Evolutionary conservation across 2,797 vertebrate species (phyloP).

Genomic region (Lophotriccus pileatus): DNA sequence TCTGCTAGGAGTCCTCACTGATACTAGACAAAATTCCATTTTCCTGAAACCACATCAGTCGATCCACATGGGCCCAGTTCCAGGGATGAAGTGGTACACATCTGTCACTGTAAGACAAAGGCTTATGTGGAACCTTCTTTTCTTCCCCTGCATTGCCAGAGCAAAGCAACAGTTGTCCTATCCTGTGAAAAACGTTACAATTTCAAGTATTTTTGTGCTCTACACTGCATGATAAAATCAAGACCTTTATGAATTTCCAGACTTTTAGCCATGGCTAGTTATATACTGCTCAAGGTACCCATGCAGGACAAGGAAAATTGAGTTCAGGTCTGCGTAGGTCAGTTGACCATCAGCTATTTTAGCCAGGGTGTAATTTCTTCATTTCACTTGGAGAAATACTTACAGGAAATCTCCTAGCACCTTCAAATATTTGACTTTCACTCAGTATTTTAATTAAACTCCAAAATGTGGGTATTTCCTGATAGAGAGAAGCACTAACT

Average conservation of each 20-base stretch:
- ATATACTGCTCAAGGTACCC: neutral
- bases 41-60: neutral
- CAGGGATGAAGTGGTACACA: rapidly evolving
- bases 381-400: neutral
- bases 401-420: neutral
- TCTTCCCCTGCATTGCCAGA: neutral
- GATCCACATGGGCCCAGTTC: neutral
- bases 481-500: neutral
- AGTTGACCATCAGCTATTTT: neutral
- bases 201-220: neutral
- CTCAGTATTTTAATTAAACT: neutral
- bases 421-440: neutral
- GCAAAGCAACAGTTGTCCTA: neutral
- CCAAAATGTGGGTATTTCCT: neutral
- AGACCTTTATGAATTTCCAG: neutral
- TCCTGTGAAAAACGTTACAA: neutral
- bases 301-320: neutral
- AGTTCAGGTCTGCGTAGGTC: neutral
- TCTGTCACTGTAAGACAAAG: neutral
- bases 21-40: neutral
- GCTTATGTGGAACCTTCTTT: neutral
- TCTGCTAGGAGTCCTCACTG: neutral
- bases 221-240: neutral
- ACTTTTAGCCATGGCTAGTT: neutral
- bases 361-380: neutral